Conservation (phyloP, 2,113 vertebrate genomes). For the Sminthopsis crassicaudata region DNA sequence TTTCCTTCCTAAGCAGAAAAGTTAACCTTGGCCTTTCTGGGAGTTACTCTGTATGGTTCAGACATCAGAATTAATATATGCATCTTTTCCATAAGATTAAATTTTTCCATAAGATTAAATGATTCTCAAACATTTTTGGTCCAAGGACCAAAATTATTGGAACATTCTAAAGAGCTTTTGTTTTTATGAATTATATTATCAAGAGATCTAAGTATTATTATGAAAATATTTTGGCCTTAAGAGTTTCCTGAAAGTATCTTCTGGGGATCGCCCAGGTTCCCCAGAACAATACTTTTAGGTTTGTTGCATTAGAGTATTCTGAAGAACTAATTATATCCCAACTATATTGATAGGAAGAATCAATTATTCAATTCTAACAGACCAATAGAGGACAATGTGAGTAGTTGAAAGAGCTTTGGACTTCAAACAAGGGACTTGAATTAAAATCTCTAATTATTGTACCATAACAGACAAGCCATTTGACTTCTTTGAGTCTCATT, state of each 20-base stretch:
- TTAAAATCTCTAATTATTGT: not conserved
- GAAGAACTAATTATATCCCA: not conserved
- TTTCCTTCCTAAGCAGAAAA: not conserved
- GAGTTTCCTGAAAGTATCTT: not conserved
- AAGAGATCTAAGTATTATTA: not conserved
- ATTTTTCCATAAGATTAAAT: not conserved
- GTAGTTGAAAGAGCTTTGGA: not conserved
- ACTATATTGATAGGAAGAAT: not conserved
- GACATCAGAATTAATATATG: not conserved
- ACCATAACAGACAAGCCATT: not conserved
- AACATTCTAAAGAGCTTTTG: not conserved
- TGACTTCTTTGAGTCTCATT: not conserved
- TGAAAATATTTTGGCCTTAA: not conserved
- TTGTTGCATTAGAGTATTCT: not conserved
- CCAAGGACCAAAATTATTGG: not conserved
- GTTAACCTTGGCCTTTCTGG: not conserved
- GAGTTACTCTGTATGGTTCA: not conserved
- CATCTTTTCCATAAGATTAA: not conserved
- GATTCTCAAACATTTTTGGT: not conserved
- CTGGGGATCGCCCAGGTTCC: not conserved
- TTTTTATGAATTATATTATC: not conserved
- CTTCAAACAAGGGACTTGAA: not conserved
- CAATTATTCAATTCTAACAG: not conserved
- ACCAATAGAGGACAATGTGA: not conserved
- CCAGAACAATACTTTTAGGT: not conserved